phyloP scores from a whole-genome alignment of 2,888 invertebrate species.

The Zygaena filipendulae region DNA sequence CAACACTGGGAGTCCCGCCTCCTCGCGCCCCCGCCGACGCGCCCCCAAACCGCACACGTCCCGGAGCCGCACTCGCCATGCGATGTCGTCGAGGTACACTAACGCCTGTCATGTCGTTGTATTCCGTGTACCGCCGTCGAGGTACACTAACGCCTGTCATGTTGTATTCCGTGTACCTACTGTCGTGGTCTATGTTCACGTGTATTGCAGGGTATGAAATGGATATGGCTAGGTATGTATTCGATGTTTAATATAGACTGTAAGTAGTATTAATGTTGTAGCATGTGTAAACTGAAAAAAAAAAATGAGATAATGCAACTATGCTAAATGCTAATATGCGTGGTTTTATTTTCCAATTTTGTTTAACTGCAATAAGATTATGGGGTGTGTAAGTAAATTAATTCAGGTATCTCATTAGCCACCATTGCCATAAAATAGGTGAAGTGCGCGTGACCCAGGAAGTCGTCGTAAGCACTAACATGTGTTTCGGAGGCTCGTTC shows the following conservation, averaged over 20 bases:
- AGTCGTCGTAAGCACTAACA: slow-evolving; percentile 35
- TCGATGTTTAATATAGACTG: slow-evolving; percentile 1
- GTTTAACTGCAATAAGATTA: too few species aligned
- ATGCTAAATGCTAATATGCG: too few species aligned
- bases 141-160: slow-evolving; percentile 11
- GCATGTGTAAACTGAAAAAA: slow-evolving; percentile 28
- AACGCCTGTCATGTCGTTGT: slow-evolving; percentile 36
- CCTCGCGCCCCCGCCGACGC: slow-evolving; percentile 55
- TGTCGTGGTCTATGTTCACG: slow-evolving; percentile 23
- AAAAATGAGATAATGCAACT: slow-evolving; percentile 55
- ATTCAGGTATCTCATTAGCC: too few species aligned
- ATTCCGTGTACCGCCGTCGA: too few species aligned
- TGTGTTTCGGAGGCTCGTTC: slow-evolving; percentile 41
- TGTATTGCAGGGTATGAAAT: slow-evolving; percentile 10
- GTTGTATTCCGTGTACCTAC: slow-evolving; percentile 2
- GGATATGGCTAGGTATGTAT: not conserved
- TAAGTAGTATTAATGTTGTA: slow-evolving; percentile 25
- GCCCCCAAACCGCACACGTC: slow-evolving; percentile 59
- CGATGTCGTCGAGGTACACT: slow-evolving; percentile 60
- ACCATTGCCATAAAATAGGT: too few species aligned
- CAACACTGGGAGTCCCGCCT: slow-evolving; percentile 70
- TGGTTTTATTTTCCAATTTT: too few species aligned
- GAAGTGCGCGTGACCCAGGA: too few species aligned
- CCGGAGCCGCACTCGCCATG: slow-evolving; percentile 52
- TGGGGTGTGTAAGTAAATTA: too few species aligned